Evolutionary conservation across 2,888 invertebrate genomes (phyloP).

Genomic region (Acrobasis consociella): DNA sequence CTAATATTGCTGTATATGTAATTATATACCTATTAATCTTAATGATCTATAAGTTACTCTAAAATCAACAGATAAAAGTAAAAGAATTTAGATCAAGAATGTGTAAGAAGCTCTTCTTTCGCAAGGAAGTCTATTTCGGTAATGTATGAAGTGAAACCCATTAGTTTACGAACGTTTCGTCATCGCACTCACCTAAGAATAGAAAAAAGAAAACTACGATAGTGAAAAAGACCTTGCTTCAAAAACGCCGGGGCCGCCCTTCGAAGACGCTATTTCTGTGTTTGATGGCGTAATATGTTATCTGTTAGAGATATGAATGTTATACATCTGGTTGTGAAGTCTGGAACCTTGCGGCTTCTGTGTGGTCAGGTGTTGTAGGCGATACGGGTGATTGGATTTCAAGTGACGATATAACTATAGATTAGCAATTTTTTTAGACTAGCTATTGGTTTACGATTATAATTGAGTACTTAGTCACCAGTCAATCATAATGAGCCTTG

Average conservation of each 20-base stretch:
- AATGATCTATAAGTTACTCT: too few relatives aligned
- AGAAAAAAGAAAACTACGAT: constrained; percentile 30
- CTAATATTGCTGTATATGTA: too few relatives aligned
- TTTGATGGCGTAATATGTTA: background rate
- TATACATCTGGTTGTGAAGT: too few relatives aligned
- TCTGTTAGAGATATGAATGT: background rate
- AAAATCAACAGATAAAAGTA: too few relatives aligned
- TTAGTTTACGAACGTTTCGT: constrained; percentile 24
- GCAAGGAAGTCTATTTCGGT: background rate
- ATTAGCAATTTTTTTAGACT: too few relatives aligned
- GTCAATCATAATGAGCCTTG: too few relatives aligned
- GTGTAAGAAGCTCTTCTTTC: background rate
- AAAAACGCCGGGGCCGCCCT: constrained; percentile 29
- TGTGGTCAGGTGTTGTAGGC: constrained; percentile 10
- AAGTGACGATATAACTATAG: background rate
- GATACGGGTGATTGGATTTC: constrained; percentile 10
- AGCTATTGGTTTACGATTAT: too few relatives aligned
- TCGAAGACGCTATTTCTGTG: constrained; percentile 28
- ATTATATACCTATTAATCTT: too few relatives aligned
- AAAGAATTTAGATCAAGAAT: too few relatives aligned
- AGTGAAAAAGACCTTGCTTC: constrained; percentile 42
- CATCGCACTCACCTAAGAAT: constrained; percentile 31
- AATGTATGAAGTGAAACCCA: constrained; percentile 1
- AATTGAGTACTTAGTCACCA: too few relatives aligned
- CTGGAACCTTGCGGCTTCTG: constrained; percentile 10